Conservation (phyloP, 37 sponge, comb jelly and placozoan species). For the Aphrocallistes beatrix region DNA sequence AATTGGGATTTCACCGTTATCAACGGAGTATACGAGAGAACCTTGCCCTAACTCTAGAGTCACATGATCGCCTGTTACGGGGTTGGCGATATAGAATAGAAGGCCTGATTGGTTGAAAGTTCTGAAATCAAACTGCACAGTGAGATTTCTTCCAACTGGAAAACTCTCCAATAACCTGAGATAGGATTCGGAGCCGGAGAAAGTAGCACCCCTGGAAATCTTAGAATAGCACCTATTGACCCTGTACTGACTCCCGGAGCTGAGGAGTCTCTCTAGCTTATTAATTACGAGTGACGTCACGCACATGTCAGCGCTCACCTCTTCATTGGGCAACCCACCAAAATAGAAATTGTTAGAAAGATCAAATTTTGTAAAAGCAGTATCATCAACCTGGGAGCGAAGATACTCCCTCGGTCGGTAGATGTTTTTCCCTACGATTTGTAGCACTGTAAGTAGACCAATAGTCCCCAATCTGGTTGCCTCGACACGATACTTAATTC, state of each 20-base stretch:
- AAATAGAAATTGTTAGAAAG: constrained; percentile 5
- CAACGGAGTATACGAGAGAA: background rate
- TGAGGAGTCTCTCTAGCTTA: background rate
- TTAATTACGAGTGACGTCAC: constrained; percentile 14
- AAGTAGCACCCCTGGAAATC: background rate
- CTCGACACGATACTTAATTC: background rate
- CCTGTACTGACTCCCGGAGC: background rate
- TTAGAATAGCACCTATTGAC: background rate
- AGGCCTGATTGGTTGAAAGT: background rate
- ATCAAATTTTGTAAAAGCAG: background rate
- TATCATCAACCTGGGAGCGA: background rate
- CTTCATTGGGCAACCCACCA: background rate
- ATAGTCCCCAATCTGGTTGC: background rate
- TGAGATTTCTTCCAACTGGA: background rate
- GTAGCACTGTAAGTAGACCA: background rate
- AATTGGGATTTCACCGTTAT: background rate
- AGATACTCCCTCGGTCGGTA: background rate
- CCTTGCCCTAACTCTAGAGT: background rate
- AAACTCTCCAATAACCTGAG: background rate
- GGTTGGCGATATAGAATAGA: background rate
- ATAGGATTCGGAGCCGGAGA: background rate
- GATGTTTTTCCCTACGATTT: background rate
- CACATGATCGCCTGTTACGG: background rate
- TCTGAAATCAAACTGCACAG: background rate
- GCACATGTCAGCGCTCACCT: background rate